Conservation (phyloP, 2,113 vertebrate species). For the Aegypius monachus region DNA sequence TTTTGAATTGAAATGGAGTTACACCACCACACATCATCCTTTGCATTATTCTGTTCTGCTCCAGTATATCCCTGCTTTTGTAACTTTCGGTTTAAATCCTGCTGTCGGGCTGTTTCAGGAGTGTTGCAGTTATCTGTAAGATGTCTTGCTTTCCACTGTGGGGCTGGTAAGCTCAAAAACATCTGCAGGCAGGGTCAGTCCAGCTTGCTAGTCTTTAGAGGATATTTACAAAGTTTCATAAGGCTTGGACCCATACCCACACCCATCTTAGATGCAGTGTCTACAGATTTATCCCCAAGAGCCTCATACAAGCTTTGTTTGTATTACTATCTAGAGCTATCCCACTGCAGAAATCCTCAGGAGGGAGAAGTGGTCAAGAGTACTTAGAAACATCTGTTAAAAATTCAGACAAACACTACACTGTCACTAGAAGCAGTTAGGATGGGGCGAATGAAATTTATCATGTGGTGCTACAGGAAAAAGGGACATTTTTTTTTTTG, state of each 20-base stretch:
- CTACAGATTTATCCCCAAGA: slow-evolving; percentile 55
- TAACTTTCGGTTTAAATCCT: background rate
- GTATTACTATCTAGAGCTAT: slow-evolving; percentile 61
- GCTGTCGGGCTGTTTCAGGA: background rate
- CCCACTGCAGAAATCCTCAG: slow-evolving; percentile 60
- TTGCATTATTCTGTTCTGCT: background rate
- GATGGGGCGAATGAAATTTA: background rate
- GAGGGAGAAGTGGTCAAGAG: slow-evolving; percentile 61
- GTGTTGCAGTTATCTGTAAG: slow-evolving; percentile 21
- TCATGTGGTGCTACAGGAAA: background rate
- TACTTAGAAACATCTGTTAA: slow-evolving; percentile 65
- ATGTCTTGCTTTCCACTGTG: background rate
- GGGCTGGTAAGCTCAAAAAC: slow-evolving; percentile 58
- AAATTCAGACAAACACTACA: slow-evolving; percentile 53
- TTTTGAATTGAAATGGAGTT: background rate
- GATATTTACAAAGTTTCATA: slow-evolving; percentile 63
- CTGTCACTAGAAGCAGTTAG: slow-evolving; percentile 37
- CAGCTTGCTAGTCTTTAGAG: slow-evolving; percentile 52
- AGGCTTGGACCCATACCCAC: slow-evolving; percentile 66
- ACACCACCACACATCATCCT: background rate
- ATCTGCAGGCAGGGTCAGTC: slow-evolving; percentile 61
- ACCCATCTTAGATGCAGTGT: slow-evolving; percentile 50
- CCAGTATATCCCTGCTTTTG: background rate
- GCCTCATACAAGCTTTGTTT: slow-evolving; percentile 44
- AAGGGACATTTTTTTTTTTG: background rate